phyloP scores from a whole-genome alignment of 2,797 vertebrate species.

The Xenentodon cancila region DNA sequence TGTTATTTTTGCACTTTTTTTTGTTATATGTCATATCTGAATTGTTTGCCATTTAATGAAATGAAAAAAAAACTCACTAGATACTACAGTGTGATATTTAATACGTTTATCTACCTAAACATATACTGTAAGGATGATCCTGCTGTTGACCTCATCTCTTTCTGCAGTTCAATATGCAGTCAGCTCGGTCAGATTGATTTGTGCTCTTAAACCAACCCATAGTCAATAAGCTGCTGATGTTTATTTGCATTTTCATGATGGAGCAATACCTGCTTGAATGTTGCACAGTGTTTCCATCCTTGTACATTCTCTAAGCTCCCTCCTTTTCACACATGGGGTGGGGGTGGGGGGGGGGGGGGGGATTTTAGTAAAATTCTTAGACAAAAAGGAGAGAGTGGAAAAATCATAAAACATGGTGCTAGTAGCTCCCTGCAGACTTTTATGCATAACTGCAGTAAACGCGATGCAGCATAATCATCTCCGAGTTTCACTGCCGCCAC shows the following conservation, averaged over 20 bases:
- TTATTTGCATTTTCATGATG: slow-evolving; percentile 47
- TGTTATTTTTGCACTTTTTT: too few relatives aligned
- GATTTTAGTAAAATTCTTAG: slow-evolving; percentile 17
- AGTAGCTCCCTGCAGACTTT: slow-evolving; percentile 24
- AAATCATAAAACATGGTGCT: slow-evolving; percentile 23
- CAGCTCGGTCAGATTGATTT: slow-evolving; percentile 10
- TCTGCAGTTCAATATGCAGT: slow-evolving; percentile 24
- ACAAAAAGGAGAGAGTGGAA: slow-evolving; percentile 9
- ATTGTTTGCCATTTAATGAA: too few relatives aligned
- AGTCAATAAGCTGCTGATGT: slow-evolving; percentile 27
- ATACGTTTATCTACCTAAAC: not conserved
- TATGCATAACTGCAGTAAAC: slow-evolving; percentile 24
- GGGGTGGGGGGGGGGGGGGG: too few relatives aligned
- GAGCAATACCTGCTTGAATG: slow-evolving; percentile 20
- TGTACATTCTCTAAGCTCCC: not conserved
- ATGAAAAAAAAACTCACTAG: too few relatives aligned
- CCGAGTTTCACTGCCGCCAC: slow-evolving; percentile 20
- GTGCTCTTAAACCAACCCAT: slow-evolving; percentile 1
- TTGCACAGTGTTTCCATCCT: slow-evolving; percentile 6
- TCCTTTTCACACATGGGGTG: too few relatives aligned
- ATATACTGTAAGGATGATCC: not conserved
- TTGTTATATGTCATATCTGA: too few relatives aligned
- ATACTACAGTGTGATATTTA: too few relatives aligned
- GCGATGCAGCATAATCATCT: slow-evolving; percentile 20
- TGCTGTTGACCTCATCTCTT: slow-evolving; percentile 3